phyloP scores from a whole-genome alignment of 2,797 vertebrate species.

The Tinamus major region DNA sequence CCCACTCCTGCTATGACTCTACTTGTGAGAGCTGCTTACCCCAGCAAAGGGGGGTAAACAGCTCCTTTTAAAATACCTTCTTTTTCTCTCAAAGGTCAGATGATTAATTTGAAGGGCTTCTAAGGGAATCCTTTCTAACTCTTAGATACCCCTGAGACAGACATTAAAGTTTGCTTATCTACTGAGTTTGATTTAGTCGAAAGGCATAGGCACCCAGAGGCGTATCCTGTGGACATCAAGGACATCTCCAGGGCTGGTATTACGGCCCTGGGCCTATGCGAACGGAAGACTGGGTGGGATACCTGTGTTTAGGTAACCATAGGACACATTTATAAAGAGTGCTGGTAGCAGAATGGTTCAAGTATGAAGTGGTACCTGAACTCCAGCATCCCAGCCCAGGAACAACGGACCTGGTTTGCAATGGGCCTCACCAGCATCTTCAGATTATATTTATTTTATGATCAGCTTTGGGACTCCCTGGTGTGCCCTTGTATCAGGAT shows the following conservation, averaged over 20 bases:
- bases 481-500: neutral
- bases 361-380: neutral
- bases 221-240: neutral
- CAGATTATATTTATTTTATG: neutral
- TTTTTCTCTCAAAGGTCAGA: neutral
- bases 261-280: neutral
- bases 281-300: neutral
- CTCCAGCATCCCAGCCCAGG: neutral
- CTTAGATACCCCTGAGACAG: neutral
- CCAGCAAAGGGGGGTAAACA: neutral
- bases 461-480: neutral
- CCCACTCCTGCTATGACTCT: neutral
- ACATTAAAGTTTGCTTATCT: neutral
- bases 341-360: neutral
- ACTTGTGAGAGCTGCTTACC: neutral
- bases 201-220: neutral
- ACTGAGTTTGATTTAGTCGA: neutral
- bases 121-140: neutral
- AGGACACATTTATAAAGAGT: neutral
- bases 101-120: neutral
- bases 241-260: neutral
- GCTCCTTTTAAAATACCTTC: neutral
- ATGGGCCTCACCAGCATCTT: neutral
- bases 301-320: neutral
- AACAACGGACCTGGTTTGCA: no score